These are phyloP conservation scores for Cuculus canorus DNA, from an alignment of 2,797 vertebrate species.

Conservation along the genomic window DNA sequence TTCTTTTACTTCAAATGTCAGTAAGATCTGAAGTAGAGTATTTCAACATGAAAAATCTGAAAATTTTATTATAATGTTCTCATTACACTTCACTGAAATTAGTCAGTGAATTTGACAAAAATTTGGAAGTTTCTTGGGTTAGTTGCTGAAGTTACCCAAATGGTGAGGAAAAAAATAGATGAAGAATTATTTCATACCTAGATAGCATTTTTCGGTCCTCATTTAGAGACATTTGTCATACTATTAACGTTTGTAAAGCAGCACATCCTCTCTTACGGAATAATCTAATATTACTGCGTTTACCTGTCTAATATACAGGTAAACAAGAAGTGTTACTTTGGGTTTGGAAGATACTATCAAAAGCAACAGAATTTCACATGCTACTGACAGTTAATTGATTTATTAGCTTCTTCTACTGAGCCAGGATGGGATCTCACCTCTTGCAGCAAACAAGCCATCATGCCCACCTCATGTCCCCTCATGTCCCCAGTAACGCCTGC, in stretches of 20 bases:
- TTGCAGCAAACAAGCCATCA: not conserved
- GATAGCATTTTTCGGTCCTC: not conserved
- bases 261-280: not conserved
- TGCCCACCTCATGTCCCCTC: rapidly evolving
- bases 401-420: not conserved
- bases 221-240: not conserved
- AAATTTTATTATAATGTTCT: not conserved
- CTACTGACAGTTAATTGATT: not conserved
- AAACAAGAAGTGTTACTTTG: slow-evolving; percentile 8
- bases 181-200: not conserved
- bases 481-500: not conserved
- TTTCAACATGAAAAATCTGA: not conserved
- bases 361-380: slow-evolving; percentile 36
- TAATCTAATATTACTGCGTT: not conserved
- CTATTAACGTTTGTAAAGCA: not conserved
- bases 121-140: not conserved
- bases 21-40: not conserved
- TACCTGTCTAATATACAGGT: not conserved
- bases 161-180: not conserved
- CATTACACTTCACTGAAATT: not conserved
- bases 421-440: not conserved
- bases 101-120: not conserved
- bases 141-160: not conserved
- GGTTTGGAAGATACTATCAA: not conserved
- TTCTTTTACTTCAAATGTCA: not conserved